Base-by-base conservation (phyloP, 92 coral and sea anemone genomes). In the Porites divaricata region DNA sequence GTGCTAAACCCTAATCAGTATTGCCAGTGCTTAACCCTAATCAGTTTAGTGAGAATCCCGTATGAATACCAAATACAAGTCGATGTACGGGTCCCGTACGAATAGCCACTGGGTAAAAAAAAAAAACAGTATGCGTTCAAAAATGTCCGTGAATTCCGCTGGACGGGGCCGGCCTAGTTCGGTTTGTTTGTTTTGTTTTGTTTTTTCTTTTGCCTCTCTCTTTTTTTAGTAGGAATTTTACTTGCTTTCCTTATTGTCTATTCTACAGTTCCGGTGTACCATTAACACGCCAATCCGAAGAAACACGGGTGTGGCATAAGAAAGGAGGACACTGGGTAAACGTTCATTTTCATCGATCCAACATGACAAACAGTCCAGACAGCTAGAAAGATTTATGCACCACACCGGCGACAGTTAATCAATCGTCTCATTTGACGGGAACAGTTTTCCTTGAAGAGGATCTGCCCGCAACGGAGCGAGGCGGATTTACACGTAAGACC, bases 291-390 rank as follows among this genome's bases (percentile, higher is more conserved):
- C 98, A 95, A 66, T 83, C 87, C 8, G 99, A 97, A 64, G 99
- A 97, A 90, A 97, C 99, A 6, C 86, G 99, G 6, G 94, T 97
- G 49, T 97, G 99, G 99, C 98, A 97, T 74, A 94, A 79, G 88
- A 92, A 91, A 77, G 82, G 89, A 24, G 99, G 97, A 11, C 93
- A 86, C 35, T 97, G 99, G 99, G 70, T 97, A 65, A 95, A 95
- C 74, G 99, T 97, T 15, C 99, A 97, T 75, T 91, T 95, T 78
- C 99, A 97, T 75, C 84, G 93, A 61, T 97, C 99, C 28, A 67
- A 76, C 70, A 63, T 74, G 87, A 83, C 87, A 0, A 23, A 58
- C 1, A 67, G 67, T 26, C 66, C 81, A 28, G 10, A 14, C 45
- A 84, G 81, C 13, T 84, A 68, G 76, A 75, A 24, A 22, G n/a